Evolutionary conservation across 2,888 invertebrate species (phyloP), one percentile per base, ranked within the genome.

Genomic region (Ophioninae sp.): DNA sequence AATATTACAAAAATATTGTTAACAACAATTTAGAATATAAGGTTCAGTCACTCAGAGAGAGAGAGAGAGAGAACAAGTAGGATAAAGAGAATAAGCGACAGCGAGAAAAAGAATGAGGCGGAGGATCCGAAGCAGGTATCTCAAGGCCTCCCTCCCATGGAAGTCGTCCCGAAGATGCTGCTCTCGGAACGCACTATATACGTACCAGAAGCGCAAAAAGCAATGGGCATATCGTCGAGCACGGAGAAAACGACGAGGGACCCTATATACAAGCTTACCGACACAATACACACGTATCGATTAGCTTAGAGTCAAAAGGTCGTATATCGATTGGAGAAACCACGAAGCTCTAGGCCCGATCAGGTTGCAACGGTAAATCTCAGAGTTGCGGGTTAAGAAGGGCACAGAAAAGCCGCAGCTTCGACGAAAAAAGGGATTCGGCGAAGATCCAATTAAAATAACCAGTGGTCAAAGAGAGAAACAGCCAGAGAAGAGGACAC

Each of bases 381-480:
- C 76, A 67, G 67, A 58, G 22, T 59, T 13, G 71, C 51, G 59
- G 67, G 59, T 69, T 30, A 65, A 84, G 86, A 75, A 86, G 84
- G 85, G 80, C 79, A 68, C 77, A 78, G 83, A 84, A 72, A 81
- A 83, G 68, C 69, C 81, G 76, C 81, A 82, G 85, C 80, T 82
- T 82, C 77, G 83, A 83, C 78, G 83, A 85, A 86, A 86, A 86
- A 81, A 90, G 89, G 89, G 90, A 90, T 91, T 91, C 91, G 91
- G 87, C 91, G 91, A 91, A 92, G 92, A 92, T 92, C 93, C 93
- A 93, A 93, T 93, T 93, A 93, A 93, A 93, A 91, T 93, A 92
- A 91, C 92, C 90, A 90, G 90, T 89, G 90, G 91, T 89, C 89
- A 88, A 88, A 84, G 84, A 75, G 59, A 72, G 44, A 37, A 59